Conservation (phyloP, 2,888 invertebrate genomes). For the Mycogona germanica region DNA sequence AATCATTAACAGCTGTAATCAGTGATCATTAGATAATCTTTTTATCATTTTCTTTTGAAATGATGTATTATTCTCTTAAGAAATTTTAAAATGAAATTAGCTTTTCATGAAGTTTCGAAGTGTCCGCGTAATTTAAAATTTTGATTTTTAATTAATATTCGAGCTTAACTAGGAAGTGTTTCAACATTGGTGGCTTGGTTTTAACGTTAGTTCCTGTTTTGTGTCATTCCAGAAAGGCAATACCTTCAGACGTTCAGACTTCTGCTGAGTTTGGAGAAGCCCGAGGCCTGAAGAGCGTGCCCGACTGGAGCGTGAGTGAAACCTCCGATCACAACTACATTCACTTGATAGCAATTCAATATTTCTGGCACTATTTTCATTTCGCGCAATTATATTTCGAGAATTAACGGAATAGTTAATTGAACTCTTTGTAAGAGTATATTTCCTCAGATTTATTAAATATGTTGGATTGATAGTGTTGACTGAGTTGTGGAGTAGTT, state of each 20-base stretch:
- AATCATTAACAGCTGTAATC: too few species aligned
- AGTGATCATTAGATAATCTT: too few species aligned
- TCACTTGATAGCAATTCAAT: background rate
- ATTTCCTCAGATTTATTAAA: background rate
- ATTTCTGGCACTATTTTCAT: background rate
- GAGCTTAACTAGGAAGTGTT: too few species aligned
- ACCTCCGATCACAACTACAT: background rate
- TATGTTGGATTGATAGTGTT: background rate
- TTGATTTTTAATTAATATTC: too few species aligned
- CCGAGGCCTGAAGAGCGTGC: conserved; percentile 43
- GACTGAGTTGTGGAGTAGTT: too few species aligned
- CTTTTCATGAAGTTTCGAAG: too few species aligned
- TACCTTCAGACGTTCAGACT: conserved; percentile 27
- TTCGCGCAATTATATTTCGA: background rate
- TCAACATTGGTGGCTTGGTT: too few species aligned
- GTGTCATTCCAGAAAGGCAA: conserved; percentile 24
- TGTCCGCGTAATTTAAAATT: too few species aligned
- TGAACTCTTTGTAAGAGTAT: background rate
- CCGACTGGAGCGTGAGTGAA: conserved; percentile 56
- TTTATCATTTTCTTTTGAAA: too few species aligned
- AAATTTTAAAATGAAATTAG: too few species aligned
- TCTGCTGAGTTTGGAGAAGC: conserved; percentile 28
- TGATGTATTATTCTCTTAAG: too few species aligned
- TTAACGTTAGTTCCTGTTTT: conserved; percentile 8
- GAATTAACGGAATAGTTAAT: background rate